Conservation (phyloP, 2,113 vertebrate species). For the Tachysurus fulvidraco region DNA sequence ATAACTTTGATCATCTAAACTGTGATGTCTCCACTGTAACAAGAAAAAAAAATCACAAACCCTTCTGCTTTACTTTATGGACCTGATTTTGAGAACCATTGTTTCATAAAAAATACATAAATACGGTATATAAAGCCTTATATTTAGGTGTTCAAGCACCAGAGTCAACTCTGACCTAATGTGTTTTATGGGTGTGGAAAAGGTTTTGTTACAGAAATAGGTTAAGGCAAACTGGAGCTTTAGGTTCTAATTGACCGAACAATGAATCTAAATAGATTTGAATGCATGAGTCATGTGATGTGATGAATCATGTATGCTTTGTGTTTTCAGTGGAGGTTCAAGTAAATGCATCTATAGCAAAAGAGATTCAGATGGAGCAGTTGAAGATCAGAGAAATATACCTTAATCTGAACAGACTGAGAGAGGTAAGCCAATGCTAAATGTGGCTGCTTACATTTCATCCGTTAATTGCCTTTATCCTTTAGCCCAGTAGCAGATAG, state of each 20-base stretch:
- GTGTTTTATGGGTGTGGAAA: neutral
- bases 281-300: neutral
- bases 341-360: constrained; percentile 58
- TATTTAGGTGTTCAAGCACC: neutral
- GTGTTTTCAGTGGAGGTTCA: constrained; percentile 73
- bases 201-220: neutral
- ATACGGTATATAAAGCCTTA: too few species aligned
- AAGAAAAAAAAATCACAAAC: too few species aligned
- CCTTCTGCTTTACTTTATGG: too few species aligned
- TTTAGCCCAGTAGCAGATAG: too few species aligned
- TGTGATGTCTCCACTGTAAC: too few species aligned
- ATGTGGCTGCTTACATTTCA: neutral
- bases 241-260: neutral
- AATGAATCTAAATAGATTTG: neutral
- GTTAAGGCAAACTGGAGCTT: too few species aligned
- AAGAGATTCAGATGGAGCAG: constrained; percentile 74
- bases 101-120: too few species aligned
- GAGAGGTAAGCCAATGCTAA: constrained; percentile 73
- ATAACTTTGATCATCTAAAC: too few species aligned
- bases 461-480: too few species aligned
- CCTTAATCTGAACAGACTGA: constrained; percentile 72
- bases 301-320: neutral
- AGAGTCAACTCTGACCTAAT: neutral
- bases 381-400: constrained; percentile 71
- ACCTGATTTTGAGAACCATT: too few species aligned